phyloP scores from a whole-genome alignment of 2,797 vertebrate genomes.

The Botia kubotai region DNA sequence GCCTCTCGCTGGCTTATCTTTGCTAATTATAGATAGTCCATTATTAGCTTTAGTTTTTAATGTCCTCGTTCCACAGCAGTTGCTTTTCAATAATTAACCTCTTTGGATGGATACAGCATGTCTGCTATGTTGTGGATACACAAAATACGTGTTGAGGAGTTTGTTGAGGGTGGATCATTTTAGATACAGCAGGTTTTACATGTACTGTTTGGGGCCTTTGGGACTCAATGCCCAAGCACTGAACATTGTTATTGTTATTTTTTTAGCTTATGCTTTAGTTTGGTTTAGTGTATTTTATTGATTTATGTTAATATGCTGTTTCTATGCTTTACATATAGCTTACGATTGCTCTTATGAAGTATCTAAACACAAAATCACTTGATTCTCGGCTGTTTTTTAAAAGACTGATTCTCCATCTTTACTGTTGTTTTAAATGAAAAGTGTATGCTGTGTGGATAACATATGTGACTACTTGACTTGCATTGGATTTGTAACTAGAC shows the following conservation, averaged over 20 bases:
- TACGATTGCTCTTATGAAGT: no score
- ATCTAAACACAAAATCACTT: background rate
- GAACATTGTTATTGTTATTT: background rate
- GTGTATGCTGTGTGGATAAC: background rate
- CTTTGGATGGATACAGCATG: slow-evolving; percentile 23
- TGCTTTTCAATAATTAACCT: slow-evolving; percentile 44
- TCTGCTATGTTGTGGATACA: slow-evolving; percentile 9
- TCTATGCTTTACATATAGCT: no score
- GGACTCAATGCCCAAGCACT: background rate
- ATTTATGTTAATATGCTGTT: background rate
- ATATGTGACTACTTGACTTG: background rate
- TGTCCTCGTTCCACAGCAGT: slow-evolving; percentile 39
- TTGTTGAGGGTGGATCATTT: slow-evolving; percentile 30
- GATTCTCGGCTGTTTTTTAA: background rate
- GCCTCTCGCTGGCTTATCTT: slow-evolving; percentile 44
- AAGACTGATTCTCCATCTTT: background rate
- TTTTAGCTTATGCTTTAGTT: background rate
- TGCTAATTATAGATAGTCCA: slow-evolving; percentile 53
- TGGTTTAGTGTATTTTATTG: background rate
- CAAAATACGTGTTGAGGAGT: background rate
- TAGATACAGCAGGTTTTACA: slow-evolving; percentile 8
- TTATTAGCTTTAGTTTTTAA: slow-evolving; percentile 55
- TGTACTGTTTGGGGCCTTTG: background rate
- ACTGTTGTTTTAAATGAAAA: no score
- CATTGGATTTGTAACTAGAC: background rate